Percentiles rank a stretch among this genome's conserved stretches.
These are phyloP conservation scores for Pedionomus torquatus DNA, from an alignment of 2,113 vertebrate genomes.

Conservation along the genomic window DNA sequence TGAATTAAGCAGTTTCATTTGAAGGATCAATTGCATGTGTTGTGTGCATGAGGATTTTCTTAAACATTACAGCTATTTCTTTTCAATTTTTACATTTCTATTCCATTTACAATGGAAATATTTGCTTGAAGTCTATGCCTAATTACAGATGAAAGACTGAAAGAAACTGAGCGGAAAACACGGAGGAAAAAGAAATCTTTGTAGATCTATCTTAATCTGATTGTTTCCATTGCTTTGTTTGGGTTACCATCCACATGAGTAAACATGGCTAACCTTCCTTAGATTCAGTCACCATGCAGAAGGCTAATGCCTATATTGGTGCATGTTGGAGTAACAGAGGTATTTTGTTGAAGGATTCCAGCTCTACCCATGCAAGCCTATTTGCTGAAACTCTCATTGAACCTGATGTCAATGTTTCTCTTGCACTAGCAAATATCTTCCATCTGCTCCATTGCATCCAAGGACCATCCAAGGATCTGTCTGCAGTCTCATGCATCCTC, in stretches of 20 bases:
- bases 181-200: fast-evolving
- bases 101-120: not conserved
- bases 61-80: not conserved
- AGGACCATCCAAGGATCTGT: not conserved
- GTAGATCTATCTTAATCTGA: not conserved
- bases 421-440: not conserved
- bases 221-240: not conserved
- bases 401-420: not conserved
- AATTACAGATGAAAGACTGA: not conserved
- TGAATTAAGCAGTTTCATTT: not conserved
- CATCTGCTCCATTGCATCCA: not conserved
- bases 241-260: not conserved
- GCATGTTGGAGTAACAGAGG: fast-evolving
- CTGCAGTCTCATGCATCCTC: not conserved
- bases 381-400: not conserved
- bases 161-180: not conserved
- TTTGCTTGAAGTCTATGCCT: not conserved
- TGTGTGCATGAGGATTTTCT: not conserved
- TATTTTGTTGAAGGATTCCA: not conserved
- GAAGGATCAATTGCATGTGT: not conserved
- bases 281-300: fast-evolving
- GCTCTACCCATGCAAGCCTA: not conserved
- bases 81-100: too few relatives aligned
- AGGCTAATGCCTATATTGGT: not conserved
- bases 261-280: not conserved